These are phyloP conservation scores for Drosophila auraria DNA, from an alignment of 1,140 invertebrate genomes.

Conservation along the genomic window DNA sequence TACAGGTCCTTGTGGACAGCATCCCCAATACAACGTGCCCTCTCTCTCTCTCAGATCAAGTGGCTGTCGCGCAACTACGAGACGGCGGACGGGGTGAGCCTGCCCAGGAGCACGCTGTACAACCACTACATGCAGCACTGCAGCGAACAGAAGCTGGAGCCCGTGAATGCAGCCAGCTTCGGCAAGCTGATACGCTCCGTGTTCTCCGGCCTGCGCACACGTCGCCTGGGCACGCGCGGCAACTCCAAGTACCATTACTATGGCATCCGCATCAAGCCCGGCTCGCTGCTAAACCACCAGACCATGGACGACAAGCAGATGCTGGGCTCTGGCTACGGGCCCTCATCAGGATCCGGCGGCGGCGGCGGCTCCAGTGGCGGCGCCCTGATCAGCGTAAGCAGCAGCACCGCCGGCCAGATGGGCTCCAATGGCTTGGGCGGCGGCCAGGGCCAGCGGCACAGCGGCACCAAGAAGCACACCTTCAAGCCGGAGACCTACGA, in stretches of 20 bases:
- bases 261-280: slow-evolving; percentile 98
- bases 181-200: slow-evolving; percentile 99
- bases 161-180: slow-evolving; percentile 99
- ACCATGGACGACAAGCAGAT: slow-evolving; percentile 85
- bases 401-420: slow-evolving; percentile 55
- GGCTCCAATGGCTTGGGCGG: slow-evolving; percentile 57
- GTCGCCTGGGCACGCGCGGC: slow-evolving; percentile 97
- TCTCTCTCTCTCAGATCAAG: slow-evolving; percentile 90
- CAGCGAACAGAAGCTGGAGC: slow-evolving; percentile 96
- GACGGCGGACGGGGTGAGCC: slow-evolving; percentile 97
- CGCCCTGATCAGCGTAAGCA: slow-evolving; percentile 56
- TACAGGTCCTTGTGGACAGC: slow-evolving; percentile 10
- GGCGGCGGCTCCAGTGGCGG: slow-evolving; percentile 38
- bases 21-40: slow-evolving; percentile 29
- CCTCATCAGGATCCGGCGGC: slow-evolving; percentile 18
- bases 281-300: slow-evolving; percentile 89
- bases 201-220: slow-evolving; percentile 96
- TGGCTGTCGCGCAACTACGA: slow-evolving; percentile 99
- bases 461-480: slow-evolving; percentile 68
- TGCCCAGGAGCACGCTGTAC: slow-evolving; percentile 98
- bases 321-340: slow-evolving; percentile 53
- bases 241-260: slow-evolving; percentile 99
- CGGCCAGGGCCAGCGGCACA: slow-evolving; percentile 2
- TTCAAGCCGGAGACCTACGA: slow-evolving; percentile 84
- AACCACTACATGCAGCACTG: slow-evolving; percentile 98